Base-by-base conservation (phyloP, 2,797 vertebrate genomes). In the Chelonia mydas region DNA sequence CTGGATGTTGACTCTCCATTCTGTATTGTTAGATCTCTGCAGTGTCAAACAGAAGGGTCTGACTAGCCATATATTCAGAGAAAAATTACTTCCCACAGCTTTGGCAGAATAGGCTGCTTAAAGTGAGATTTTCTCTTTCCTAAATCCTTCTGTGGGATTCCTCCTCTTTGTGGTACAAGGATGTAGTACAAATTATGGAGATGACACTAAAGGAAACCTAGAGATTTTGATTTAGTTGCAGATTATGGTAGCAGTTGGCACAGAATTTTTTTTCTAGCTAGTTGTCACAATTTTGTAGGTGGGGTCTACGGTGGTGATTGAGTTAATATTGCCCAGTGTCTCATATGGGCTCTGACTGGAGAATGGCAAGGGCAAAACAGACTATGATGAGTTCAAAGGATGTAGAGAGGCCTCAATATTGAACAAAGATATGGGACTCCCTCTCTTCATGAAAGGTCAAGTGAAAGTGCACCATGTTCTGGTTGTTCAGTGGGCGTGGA, bases 191-290 rank as follows among this genome's bases (percentile, higher is more conserved):
- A 23, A 19, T 15, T 83, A 33, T 74, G 8, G 4, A 13, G 79
- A 72, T 77, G 78, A 81, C 31, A 21, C 27, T 57, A 31, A 59
- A 83, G 77, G 47, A 81, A 61, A 81, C 1, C 31, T 1, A 0
- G 33, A 78, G 27, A 59, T 79, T 85, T 83, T 76, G 68, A 86
- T 59, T 23, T 37, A 5, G 6, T 37, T 33, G 5, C 57, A 89
- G 81, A 49, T 16, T 16, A 84, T 51, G 25, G 11, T 86, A 90
- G 47, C 31, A 91, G 33, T 27, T 16, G 5, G 37, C 25, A 91
- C 54, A 12, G 79, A 88, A 41, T 17, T 93, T 90, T 84, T 89
- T 41, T 37, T 16, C 82, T 61, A 33, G 53, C 15, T 59, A 54
- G 5, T 54, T 90, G 77, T 37, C 11, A 50, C 92, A 90, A 90